Conservation (phyloP, 2,797 vertebrate genomes). For the Thripadectes ignobilis region DNA sequence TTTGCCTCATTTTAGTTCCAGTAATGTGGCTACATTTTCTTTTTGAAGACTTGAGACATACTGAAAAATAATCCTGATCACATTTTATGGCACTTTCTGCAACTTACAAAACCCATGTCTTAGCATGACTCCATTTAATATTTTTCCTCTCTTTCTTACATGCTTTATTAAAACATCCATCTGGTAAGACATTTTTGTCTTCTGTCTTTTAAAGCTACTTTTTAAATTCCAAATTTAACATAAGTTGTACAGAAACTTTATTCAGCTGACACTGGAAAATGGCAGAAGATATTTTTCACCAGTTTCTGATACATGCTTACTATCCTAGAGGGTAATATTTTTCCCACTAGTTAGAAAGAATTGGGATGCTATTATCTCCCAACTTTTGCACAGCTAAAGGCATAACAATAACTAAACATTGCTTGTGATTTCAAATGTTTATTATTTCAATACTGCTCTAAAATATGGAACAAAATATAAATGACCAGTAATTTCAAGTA, state of each 20-base stretch:
- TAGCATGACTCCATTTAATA: neutral
- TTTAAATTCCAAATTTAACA: neutral
- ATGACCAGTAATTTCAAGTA: neutral
- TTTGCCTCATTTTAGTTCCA: neutral
- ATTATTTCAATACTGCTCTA: neutral
- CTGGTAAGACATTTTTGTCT: neutral
- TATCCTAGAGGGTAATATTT: neutral
- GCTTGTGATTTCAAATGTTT: neutral
- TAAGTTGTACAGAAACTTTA: neutral
- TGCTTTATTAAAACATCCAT: conserved; percentile 15
- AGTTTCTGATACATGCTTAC: neutral
- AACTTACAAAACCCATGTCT: neutral
- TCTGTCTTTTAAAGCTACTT: neutral
- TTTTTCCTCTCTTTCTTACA: neutral
- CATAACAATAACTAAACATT: neutral
- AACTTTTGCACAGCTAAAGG: neutral
- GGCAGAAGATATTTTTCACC: neutral
- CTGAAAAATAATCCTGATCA: neutral
- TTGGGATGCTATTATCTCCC: neutral
- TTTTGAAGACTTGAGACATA: neutral
- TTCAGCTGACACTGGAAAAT: neutral
- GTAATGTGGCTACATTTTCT: neutral
- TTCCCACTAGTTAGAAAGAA: neutral
- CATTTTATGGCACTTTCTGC: neutral
- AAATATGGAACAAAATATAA: neutral